Evolutionary conservation across 2,113 vertebrate species (phyloP).

Genomic region (Calidris pygmaea): DNA sequence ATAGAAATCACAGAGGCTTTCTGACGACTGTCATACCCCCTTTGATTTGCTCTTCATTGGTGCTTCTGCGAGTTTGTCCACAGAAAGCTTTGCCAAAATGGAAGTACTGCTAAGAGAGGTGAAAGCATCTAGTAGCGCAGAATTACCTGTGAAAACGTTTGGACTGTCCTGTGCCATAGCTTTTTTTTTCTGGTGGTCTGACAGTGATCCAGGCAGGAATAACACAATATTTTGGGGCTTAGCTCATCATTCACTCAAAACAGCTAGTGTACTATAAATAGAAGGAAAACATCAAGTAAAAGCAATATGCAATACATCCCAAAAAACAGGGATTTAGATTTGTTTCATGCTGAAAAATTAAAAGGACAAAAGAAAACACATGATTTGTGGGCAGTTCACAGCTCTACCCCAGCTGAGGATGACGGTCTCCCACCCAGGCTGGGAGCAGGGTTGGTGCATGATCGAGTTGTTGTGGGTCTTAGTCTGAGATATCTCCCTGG

Average conservation of each 20-base stretch:
- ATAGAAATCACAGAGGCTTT: slow-evolving; percentile 36
- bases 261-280: not conserved
- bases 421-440: not conserved
- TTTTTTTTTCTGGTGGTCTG: not conserved
- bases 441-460: fast-evolving
- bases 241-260: not conserved
- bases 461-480: not conserved
- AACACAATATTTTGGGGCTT: not conserved
- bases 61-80: not conserved
- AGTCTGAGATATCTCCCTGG: not conserved
- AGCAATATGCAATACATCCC: not conserved
- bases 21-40: not conserved
- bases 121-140: not conserved
- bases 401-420: not conserved
- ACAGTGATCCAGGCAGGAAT: not conserved
- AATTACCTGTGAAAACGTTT: slow-evolving; percentile 2
- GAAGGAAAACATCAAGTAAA: not conserved
- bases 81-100: not conserved
- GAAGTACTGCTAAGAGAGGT: not conserved
- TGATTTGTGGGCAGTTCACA: not conserved
- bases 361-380: not conserved
- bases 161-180: not conserved
- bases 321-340: not conserved
- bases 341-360: not conserved
- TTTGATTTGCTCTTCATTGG: slow-evolving; percentile 27